Evolutionary conservation across 2,113 vertebrate species (phyloP).

Genomic region (Saimiri boliviensis): DNA sequence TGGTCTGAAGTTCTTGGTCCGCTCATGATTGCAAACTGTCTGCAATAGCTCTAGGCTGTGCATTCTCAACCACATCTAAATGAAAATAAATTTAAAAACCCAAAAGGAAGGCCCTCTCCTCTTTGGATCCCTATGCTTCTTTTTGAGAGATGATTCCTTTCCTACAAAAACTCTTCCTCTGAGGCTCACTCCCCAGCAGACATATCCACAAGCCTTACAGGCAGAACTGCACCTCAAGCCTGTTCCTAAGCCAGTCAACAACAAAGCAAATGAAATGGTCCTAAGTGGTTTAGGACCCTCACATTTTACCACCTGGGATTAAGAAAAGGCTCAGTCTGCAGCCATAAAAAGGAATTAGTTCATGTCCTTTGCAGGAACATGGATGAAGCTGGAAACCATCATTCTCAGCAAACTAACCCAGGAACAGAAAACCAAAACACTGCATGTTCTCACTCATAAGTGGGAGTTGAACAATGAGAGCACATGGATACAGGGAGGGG

Average conservation of each 20-base stretch:
- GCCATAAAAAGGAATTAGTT: too few relatives aligned
- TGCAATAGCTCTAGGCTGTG: background rate
- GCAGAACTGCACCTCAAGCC: background rate
- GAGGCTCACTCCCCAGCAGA: background rate
- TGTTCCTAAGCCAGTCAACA: background rate
- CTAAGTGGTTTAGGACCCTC: background rate
- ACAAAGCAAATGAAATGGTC: background rate
- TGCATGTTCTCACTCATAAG: too few relatives aligned
- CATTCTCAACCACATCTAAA: background rate
- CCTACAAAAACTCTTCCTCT: background rate
- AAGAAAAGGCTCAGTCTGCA: background rate
- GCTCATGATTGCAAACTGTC: background rate
- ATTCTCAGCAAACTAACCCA: too few relatives aligned
- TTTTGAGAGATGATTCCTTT: background rate
- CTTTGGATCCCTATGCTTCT: background rate
- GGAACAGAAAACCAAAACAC: too few relatives aligned
- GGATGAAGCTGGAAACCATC: too few relatives aligned
- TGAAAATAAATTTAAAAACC: background rate
- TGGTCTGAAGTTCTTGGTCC: background rate
- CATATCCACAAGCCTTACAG: background rate
- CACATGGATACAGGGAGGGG: too few relatives aligned
- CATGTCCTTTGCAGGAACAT: too few relatives aligned
- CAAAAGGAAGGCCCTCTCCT: background rate
- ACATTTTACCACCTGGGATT: background rate
- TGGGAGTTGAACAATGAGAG: too few relatives aligned